A percentile compares a stretch with the other conserved stretches of the same genome.
These are phyloP conservation scores for Orientallactaga bullata DNA, from an alignment of 2,113 vertebrate species.

Conservation along the genomic window DNA sequence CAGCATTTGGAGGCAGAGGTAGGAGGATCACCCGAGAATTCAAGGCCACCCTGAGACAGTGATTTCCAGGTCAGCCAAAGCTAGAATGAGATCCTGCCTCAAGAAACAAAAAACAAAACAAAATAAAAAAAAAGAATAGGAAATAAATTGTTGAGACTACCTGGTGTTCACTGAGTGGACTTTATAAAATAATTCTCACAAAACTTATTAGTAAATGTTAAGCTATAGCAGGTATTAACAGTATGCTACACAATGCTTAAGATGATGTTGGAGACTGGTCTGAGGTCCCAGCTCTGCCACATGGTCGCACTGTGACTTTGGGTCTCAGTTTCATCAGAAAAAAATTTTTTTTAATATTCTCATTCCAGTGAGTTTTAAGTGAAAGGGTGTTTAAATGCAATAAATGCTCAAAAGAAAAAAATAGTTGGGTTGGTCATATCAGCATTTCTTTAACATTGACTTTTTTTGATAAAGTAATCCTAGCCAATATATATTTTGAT, in stretches of 20 bases:
- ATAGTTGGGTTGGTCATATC: constrained; percentile 5
- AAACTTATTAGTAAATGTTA: constrained; percentile 43
- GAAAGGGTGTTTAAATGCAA: constrained; percentile 40
- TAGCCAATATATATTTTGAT: neutral
- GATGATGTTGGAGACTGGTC: neutral
- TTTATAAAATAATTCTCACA: constrained; percentile 35
- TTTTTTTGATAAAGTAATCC: constrained; percentile 35
- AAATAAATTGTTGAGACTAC: constrained; percentile 53
- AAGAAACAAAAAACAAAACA: no score
- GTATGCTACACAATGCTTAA: constrained; percentile 11
- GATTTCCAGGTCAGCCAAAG: no score
- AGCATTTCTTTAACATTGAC: constrained; percentile 36
- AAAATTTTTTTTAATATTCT: neutral
- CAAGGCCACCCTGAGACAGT: no score
- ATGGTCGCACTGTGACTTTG: neutral
- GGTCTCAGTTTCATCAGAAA: neutral
- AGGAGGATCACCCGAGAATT: no score
- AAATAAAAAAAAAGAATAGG: constrained; percentile 37
- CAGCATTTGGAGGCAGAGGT: no score
- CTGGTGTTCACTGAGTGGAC: constrained; percentile 27
- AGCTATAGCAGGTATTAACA: constrained; percentile 2
- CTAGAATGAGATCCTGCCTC: no score
- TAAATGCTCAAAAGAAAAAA: constrained; percentile 48
- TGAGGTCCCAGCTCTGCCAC: neutral
- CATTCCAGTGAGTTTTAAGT: constrained; percentile 41